Base-by-base conservation (phyloP, 2,797 vertebrate genomes). In the Pristis pectinata region DNA sequence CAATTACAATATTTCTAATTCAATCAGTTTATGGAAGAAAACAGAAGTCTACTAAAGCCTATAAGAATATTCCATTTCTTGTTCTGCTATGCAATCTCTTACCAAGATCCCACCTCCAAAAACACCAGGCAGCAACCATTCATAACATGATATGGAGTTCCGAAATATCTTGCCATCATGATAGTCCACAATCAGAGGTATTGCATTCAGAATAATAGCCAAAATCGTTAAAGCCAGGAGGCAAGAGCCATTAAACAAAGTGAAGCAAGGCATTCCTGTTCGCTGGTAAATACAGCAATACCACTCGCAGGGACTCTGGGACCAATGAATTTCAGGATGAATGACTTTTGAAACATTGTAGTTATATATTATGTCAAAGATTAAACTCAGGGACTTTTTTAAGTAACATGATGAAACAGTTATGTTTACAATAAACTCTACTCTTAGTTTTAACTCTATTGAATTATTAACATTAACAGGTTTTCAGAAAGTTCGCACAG, bases 91-190 rank as follows among this genome's bases (percentile, higher is more conserved):
- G 30, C 11, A 87, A 87, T 87, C 13, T 59, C 97, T 97, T 95
- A 97, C 96, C 95, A 97, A 95, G 85, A 95, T 0, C 49, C 97
- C 96, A 49, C 96, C 96, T 94, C 96, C 97, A 94, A 97, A 94
- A 61, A 97, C 95, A 94, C 97, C 97, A 0, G 96, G 97, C 34
- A 96, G 95, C 96, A 96, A 96, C 96, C 96, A 96, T 49, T 97
- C 96, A 95, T 96, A 97, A 95, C 97, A 97, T 44, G 96, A 97
- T 94, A 96, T 96, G 77, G 96, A 95, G 44, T 95, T 96, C 80
- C 80, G 61, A 8, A 95, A 95, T 34, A 30, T 0, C 0, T 53
- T 1, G 1, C 93, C 95, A 85, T 95, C 72, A 15, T 96, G 94
- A 1, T 94, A 94, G 94, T 95, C 95, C 27, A 95, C 30, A 6